Base-by-base conservation (phyloP, 2,113 vertebrate species). In the Triplophysa dalaica region DNA sequence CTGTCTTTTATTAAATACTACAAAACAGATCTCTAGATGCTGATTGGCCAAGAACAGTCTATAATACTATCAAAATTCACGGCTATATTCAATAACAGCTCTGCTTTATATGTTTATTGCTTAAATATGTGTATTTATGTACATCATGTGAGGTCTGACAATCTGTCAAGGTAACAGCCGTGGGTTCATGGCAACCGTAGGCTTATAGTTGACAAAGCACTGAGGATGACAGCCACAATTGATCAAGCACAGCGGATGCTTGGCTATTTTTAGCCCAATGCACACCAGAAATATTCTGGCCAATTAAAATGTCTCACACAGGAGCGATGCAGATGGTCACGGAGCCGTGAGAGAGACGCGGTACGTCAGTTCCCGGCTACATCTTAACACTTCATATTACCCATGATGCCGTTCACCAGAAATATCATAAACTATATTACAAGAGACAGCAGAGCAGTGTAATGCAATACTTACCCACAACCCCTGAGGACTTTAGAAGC, bases 401-500 rank as follows among this genome's bases (percentile, higher is more conserved):
- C 19, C 9, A 21, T 58, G n/a, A 58, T n/a, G 19, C 54, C 54
- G 8, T 56, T n/a, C 54, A 7, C 7, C 2, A 16, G n/a, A 21
- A 33, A 61, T 19, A 62, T 62, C 0, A 61, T 10, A 26, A 43
- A 45, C 48, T 38, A 43, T 26, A 75, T 14, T 13, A 79, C 16
- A 50, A 33, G 21, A 45, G 9, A 43, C 22, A 78, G 52, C n/a
- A n/a, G 17, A 16, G 68, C 11, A 22, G 26, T 41, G 8, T 26
- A 48, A 54, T 29, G 14, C 50, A 52, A 16, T 43, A 90, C 94
- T 89, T 89, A 99, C 98, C 98, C 72, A 99, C 97, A 16, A 99
- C 93, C 75, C 98, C 98, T 0, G 98, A 98, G 41, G 93, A 97
- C 87, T 98, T 98, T 78, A 99, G 95, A 80, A 99, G 93, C 82